Base-by-base conservation (phyloP, 1,140 invertebrate genomes). In the Dendroctonus ponderosae region DNA sequence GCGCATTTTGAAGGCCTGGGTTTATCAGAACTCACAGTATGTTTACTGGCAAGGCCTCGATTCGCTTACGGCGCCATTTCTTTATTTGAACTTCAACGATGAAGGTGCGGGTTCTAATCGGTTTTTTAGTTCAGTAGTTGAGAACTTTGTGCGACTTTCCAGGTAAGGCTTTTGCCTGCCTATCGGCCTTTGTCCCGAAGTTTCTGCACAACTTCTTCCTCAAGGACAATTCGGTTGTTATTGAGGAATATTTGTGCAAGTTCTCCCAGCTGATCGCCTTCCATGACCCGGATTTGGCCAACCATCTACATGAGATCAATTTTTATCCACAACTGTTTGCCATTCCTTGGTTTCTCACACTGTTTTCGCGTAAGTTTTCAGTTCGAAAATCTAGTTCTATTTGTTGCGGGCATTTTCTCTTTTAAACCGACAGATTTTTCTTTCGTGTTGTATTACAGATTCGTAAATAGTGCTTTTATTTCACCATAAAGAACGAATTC, bases 11-110 rank as follows among this genome's bases (percentile, higher is more conserved):
- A 99, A 99, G 81, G 96, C 97, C 0, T 99, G 97, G 97, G 90
- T 99, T 11, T 85, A 91, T 7, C 90, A 90, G 58, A 95, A 99
- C 82, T 89, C 92, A 0, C 87, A 97, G 72, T 98, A 98, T 77
- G 97, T 99, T 0, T 99, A 99, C 79, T 99, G 98, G 98, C 97
- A 99, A 83, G 98, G 98, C 3, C 80, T 99, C 11, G 98, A 99
- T 83, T 99, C 97, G 0, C 81, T 99, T 1, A 96, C 93, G 69
- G 97, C 97, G 3, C 97, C 97, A 0, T 99, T 99, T 84, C 81
- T 99, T 0, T 94, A 91, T 78, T 81, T 99, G 2, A 97, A 99
- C 81, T 99, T 99, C 76, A 96, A 97, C 77, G 89, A 98, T 80
- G 97, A 99, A 89, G 91, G 93, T 94, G 80, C 67, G 26, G 14